Percentiles rank a stretch among this genome's conserved stretches.
Evolutionary conservation across 2,113 vertebrate genomes (phyloP).

Genomic region (Pandion haliaetus): DNA sequence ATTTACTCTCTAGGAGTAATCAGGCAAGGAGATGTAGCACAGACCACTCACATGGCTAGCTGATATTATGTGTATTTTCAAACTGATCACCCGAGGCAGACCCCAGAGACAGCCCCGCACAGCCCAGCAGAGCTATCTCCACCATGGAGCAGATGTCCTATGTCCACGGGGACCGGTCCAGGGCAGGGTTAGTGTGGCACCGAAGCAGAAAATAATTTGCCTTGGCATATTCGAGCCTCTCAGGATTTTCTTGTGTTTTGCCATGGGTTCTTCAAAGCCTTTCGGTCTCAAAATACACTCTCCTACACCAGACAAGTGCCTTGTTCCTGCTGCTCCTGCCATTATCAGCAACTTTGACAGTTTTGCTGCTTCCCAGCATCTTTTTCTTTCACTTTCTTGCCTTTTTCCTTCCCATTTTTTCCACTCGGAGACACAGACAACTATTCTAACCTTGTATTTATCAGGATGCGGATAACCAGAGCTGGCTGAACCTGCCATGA

Average conservation of each 20-base stretch:
- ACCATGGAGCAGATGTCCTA: not conserved
- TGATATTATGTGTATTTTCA: not conserved
- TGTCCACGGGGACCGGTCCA: fast-evolving
- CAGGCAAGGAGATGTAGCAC: not conserved
- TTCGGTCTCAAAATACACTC: not conserved
- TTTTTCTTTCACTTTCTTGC: not conserved
- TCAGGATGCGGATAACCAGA: not conserved
- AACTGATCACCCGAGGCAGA: not conserved
- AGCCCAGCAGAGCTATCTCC: not conserved
- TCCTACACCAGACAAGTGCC: not conserved
- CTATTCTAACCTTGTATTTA: not conserved
- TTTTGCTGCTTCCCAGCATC: not conserved
- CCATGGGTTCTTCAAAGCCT: not conserved
- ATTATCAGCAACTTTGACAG: not conserved
- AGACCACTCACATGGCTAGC: not conserved
- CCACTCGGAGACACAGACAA: not conserved
- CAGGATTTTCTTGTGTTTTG: too few species aligned
- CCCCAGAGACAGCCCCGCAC: fast-evolving
- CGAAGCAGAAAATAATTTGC: not conserved
- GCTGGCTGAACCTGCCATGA: not conserved
- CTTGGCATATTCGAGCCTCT: not conserved
- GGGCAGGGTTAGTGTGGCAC: not conserved
- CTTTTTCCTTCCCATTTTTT: not conserved
- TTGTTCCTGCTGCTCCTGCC: not conserved
- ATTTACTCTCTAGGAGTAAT: not conserved